Percentiles rank a stretch among this genome's conserved stretches.
phyloP scores from a whole-genome alignment of 1,140 invertebrate species.

The Harlomillsia oculata region DNA sequence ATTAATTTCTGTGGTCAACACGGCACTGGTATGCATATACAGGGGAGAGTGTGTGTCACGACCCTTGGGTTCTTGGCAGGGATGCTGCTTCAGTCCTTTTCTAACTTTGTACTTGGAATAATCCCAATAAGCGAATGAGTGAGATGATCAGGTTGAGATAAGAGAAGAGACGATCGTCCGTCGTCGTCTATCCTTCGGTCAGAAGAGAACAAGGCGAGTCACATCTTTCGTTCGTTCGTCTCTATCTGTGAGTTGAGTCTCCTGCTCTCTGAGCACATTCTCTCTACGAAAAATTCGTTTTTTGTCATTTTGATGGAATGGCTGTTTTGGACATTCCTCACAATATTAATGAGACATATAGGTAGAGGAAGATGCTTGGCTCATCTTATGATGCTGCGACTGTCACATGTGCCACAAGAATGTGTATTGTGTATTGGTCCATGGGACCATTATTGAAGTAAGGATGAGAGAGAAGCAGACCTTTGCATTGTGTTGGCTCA shows the following conservation, averaged over 20 bases:
- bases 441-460: too few species aligned
- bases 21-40: neutral
- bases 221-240: neutral
- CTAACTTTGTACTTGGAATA: neutral
- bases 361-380: too few species aligned
- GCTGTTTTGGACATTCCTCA: slow-evolving; percentile 27
- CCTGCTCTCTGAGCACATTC: too few species aligned
- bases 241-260: neutral
- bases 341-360: slow-evolving; percentile 33
- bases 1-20: slow-evolving; percentile 13
- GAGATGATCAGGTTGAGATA: slow-evolving; percentile 27
- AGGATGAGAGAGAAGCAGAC: too few species aligned
- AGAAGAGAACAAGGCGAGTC: neutral
- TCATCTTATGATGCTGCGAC: slow-evolving; percentile 26
- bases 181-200: neutral
- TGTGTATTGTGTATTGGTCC: too few species aligned
- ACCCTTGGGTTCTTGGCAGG: slow-evolving; percentile 18
- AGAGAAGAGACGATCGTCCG: slow-evolving; percentile 12
- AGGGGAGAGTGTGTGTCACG: slow-evolving; percentile 12
- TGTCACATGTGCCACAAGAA: slow-evolving; percentile 19
- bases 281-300: too few species aligned
- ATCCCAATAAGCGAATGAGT: slow-evolving; percentile 24
- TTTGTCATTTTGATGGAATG: slow-evolving; percentile 31
- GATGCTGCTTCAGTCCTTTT: neutral
- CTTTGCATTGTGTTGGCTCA: slow-evolving; percentile 15